A percentile compares a stretch with the other conserved stretches of the same genome.
phyloP scores from a whole-genome alignment of 2,113 vertebrate species.

The Sinocyclocheilus anophthalmus region DNA sequence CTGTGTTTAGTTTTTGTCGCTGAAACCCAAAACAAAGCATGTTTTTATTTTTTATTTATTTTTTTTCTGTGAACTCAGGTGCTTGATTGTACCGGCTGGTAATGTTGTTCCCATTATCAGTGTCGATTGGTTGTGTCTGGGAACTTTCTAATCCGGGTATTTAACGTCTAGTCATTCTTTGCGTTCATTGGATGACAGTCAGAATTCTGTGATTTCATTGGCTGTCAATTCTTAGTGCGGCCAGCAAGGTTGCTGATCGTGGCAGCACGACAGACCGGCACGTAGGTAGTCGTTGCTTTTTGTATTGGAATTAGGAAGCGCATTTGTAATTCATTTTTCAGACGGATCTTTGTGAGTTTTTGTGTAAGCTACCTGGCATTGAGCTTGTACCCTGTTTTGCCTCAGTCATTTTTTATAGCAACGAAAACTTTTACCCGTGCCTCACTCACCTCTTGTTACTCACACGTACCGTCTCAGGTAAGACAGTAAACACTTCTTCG shows the following conservation, averaged over 20 bases:
- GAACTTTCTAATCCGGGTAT: slow-evolving; percentile 54
- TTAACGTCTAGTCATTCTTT: neutral
- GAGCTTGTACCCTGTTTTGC: neutral
- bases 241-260: slow-evolving; percentile 62
- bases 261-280: slow-evolving; percentile 64
- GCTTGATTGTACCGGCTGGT: neutral
- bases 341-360: neutral
- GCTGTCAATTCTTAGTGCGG: slow-evolving; percentile 42
- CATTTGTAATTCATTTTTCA: slow-evolving; percentile 15
- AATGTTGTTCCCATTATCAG: neutral
- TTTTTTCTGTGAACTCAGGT: neutral
- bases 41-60: neutral
- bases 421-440: slow-evolving; percentile 31
- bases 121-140: neutral
- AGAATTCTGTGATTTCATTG: slow-evolving; percentile 56
- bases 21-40: neutral
- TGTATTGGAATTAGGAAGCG: neutral
- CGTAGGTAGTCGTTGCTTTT: slow-evolving; percentile 46
- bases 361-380: neutral
- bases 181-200: slow-evolving; percentile 49
- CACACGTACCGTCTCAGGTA: too few species aligned
- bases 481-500: too few species aligned
- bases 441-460: too few species aligned
- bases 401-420: neutral
- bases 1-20: neutral